Evolutionary conservation across 2,797 vertebrate species (phyloP).

Genomic region (Manis crassicaudata): DNA sequence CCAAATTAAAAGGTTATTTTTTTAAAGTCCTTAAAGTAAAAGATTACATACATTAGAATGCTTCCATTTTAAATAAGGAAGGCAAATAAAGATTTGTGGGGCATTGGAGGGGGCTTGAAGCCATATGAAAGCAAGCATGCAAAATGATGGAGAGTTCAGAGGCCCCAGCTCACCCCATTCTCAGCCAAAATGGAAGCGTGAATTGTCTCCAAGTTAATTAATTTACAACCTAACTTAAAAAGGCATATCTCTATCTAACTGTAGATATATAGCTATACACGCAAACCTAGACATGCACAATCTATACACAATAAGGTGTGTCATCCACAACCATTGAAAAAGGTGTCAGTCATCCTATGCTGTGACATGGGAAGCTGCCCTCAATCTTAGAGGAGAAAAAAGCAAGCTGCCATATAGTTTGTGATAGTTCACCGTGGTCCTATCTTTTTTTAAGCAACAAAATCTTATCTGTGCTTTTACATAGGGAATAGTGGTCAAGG

Average conservation of each 20-base stretch:
- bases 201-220: neutral
- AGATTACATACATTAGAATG: neutral
- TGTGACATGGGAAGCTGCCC: neutral
- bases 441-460: neutral
- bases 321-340: neutral
- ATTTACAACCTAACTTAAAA: neutral
- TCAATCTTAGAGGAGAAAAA: neutral
- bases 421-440: neutral
- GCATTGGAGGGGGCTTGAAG: neutral
- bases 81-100: neutral
- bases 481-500: neutral
- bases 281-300: neutral
- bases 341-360: neutral
- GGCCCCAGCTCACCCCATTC: neutral
- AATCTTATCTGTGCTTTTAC: neutral
- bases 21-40: neutral
- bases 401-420: neutral
- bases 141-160: neutral
- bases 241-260: neutral
- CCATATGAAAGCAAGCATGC: neutral
- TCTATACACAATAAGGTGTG: neutral
- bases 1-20: neutral
- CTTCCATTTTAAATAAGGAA: neutral
- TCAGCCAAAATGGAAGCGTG: neutral
- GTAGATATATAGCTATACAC: neutral